Evolutionary conservation across 2,888 invertebrate genomes (phyloP).

Genomic region (Agrochola circellaris): DNA sequence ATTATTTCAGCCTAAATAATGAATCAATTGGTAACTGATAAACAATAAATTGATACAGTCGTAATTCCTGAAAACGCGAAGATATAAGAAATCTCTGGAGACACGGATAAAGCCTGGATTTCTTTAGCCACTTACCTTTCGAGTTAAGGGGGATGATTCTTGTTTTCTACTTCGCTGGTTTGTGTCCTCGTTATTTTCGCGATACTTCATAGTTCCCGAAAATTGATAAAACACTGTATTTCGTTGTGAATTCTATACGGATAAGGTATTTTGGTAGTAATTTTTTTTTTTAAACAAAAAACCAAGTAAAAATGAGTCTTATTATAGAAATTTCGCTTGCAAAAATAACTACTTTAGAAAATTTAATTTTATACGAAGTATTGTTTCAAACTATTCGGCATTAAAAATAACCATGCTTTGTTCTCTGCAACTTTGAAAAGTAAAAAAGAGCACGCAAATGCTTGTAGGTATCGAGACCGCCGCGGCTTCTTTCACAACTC

Average conservation of each 20-base stretch:
- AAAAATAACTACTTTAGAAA: too few relatives aligned
- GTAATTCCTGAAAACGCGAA: conserved; percentile 7
- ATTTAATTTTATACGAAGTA: too few relatives aligned
- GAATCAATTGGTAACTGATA: neutral
- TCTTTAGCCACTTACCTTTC: conserved; percentile 73
- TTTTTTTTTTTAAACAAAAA: neutral
- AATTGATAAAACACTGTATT: conserved; percentile 20
- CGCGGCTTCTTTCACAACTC: neutral
- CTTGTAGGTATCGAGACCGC: neutral
- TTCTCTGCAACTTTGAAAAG: conserved; percentile 17
- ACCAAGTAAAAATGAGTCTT: neutral
- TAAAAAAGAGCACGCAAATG: conserved; percentile 16
- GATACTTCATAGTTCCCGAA: conserved; percentile 39
- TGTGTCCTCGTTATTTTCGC: conserved; percentile 73
- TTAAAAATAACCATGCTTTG: neutral
- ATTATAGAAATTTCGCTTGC: neutral
- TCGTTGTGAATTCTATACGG: neutral
- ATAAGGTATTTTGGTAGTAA: neutral
- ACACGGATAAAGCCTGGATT: conserved; percentile 59
- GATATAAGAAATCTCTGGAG: conserved; percentile 57
- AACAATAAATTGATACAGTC: neutral
- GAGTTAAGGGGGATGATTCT: conserved; percentile 70
- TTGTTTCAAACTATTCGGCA: neutral
- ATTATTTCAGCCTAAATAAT: neutral
- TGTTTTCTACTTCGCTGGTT: conserved; percentile 79